A percentile compares a stretch with the other conserved stretches of the same genome.
phyloP scores from a whole-genome alignment of 2,888 invertebrate species.

The Crioceris asparagi region DNA sequence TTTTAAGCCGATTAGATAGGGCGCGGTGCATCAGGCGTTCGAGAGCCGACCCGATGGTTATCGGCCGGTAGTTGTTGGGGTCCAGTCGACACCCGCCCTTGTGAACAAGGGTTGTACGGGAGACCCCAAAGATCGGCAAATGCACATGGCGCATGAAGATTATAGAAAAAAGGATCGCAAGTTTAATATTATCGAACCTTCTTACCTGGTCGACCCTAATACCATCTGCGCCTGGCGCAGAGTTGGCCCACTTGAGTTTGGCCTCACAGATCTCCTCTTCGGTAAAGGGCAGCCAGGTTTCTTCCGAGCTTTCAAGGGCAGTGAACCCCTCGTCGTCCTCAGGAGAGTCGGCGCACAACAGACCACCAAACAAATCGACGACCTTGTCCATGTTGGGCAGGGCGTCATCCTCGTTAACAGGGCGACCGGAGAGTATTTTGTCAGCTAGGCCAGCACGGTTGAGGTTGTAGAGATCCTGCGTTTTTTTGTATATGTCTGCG shows the following conservation, averaged over 20 bases:
- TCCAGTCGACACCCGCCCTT: slow-evolving; percentile 5
- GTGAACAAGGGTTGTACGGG: slow-evolving; percentile 7
- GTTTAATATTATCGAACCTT: background rate
- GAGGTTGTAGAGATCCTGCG: too few species aligned
- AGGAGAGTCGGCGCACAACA: too few species aligned
- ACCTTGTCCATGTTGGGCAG: too few species aligned
- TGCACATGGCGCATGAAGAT: slow-evolving; percentile 2
- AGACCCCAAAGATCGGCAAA: slow-evolving; percentile 1
- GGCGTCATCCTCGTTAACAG: too few species aligned
- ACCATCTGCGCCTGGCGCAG: slow-evolving; percentile 3
- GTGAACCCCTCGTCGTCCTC: too few species aligned
- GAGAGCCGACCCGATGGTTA: slow-evolving; percentile 22
- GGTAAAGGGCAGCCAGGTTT: too few species aligned
- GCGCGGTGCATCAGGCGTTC: slow-evolving; percentile 22
- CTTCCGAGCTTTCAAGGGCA: too few species aligned
- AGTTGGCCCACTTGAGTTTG: slow-evolving; percentile 4
- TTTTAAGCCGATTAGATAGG: slow-evolving; percentile 13
- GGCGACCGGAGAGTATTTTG: too few species aligned
- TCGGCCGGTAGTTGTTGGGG: slow-evolving; percentile 23
- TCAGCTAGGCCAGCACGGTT: too few species aligned
- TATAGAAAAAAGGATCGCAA: background rate
- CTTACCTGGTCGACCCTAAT: background rate
- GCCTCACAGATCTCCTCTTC: background rate
- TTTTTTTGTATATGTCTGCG: too few species aligned
- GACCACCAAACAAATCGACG: too few species aligned